phyloP scores from a whole-genome alignment of 2,888 invertebrate species.

The Eulithis testata region DNA sequence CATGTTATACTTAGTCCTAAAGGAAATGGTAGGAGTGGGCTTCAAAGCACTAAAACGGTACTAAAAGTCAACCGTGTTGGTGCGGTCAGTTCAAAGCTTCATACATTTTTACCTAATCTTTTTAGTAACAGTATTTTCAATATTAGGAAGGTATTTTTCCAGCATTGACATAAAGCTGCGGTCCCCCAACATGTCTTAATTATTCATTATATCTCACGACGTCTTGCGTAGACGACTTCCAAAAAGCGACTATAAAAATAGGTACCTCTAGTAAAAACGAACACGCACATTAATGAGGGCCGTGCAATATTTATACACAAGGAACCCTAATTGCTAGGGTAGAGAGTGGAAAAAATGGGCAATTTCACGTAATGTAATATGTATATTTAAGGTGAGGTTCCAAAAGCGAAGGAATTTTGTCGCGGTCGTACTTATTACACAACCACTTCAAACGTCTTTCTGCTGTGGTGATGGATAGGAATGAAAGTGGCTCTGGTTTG shows the following conservation, averaged over 20 bases:
- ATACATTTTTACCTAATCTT: background rate
- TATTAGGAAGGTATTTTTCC: slow-evolving; percentile 48
- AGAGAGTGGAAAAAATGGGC: slow-evolving; percentile 85
- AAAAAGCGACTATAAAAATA: slow-evolving; percentile 78
- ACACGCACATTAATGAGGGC: slow-evolving; percentile 83
- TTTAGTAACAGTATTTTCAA: slow-evolving; percentile 29
- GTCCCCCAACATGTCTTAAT: slow-evolving; percentile 74
- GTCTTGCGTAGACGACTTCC: slow-evolving; percentile 64
- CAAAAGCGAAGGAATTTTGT: slow-evolving; percentile 77
- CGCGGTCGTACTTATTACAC: slow-evolving; percentile 77
- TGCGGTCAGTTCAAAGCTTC: background rate
- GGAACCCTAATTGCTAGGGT: slow-evolving; percentile 84
- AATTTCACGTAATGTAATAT: slow-evolving; percentile 85
- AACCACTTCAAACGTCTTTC: slow-evolving; percentile 80
- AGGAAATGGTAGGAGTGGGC: too few relatives aligned
- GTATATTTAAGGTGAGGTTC: slow-evolving; percentile 83
- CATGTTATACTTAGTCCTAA: too few relatives aligned
- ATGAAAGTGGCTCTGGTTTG: slow-evolving; percentile 61
- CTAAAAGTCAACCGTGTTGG: too few relatives aligned
- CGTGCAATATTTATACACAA: slow-evolving; percentile 85
- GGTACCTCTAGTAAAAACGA: slow-evolving; percentile 71
- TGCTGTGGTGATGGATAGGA: slow-evolving; percentile 46
- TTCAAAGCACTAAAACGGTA: too few relatives aligned
- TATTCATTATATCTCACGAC: slow-evolving; percentile 78
- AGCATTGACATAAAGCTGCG: slow-evolving; percentile 53